Conservation (phyloP, 2,797 vertebrate genomes). For the Amblyopsis hoosieri region DNA sequence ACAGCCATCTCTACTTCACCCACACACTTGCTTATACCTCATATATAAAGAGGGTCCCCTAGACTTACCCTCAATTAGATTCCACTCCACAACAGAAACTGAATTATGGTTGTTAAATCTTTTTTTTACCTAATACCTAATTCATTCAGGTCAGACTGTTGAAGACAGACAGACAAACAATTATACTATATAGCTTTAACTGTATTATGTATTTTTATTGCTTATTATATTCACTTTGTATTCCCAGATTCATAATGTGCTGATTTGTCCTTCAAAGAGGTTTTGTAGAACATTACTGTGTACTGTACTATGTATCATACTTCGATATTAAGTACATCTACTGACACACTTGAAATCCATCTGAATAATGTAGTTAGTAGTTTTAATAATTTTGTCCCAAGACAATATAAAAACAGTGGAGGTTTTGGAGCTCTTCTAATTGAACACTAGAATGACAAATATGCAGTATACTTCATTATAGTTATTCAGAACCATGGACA, state of each 20-base stretch:
- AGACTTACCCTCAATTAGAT: constrained; percentile 76
- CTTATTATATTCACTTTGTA: constrained; percentile 36
- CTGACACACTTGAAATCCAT: no score
- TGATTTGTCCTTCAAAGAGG: no score
- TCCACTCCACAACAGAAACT: constrained; percentile 60
- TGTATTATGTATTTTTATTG: neutral
- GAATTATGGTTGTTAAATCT: constrained; percentile 74
- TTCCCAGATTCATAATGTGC: constrained; percentile 3
- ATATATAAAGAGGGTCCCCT: constrained; percentile 57
- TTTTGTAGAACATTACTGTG: no score
- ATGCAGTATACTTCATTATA: neutral
- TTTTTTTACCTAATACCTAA: constrained; percentile 65
- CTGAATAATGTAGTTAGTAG: no score
- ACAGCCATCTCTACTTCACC: constrained; percentile 17
- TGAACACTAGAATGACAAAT: neutral
- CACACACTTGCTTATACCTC: constrained; percentile 36
- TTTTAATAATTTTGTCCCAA: no score
- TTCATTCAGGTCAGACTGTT: constrained; percentile 61
- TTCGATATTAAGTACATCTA: no score
- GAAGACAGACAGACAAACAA: neutral
- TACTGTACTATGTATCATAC: no score
- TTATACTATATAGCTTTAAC: no score
- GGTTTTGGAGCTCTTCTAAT: neutral
- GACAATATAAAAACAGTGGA: neutral
- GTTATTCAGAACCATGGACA: constrained; percentile 9